Percentiles rank a stretch among this genome's conserved stretches.
Conservation (phyloP, 2,113 vertebrate species). For the Pterocles gutturalis region DNA sequence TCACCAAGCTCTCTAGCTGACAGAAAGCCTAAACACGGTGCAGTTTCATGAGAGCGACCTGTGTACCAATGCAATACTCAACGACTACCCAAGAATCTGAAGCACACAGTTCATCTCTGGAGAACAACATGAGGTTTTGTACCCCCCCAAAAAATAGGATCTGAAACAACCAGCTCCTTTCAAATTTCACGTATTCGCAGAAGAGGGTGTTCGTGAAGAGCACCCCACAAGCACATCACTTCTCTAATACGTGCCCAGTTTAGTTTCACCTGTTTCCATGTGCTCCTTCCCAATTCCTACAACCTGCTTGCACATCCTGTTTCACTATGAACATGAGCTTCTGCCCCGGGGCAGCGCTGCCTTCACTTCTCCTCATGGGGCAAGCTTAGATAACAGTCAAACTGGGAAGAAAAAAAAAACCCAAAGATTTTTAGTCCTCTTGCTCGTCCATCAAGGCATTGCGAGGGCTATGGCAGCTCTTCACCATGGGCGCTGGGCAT, state of each 20-base stretch:
- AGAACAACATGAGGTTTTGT: not conserved
- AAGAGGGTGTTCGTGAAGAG: conserved; percentile 2
- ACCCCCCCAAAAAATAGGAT: not conserved
- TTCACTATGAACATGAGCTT: conserved; percentile 70
- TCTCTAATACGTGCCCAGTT: conserved; percentile 36
- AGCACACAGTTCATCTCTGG: not conserved
- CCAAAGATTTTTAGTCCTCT: not conserved
- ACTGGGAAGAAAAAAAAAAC: not conserved
- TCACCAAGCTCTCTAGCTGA: not conserved
- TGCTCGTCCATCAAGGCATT: not conserved
- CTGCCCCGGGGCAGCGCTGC: not conserved
- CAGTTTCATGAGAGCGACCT: conserved; percentile 10
- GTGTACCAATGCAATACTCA: not conserved
- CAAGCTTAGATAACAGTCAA: not conserved
- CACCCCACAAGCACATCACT: conserved; percentile 39
- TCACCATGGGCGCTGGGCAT: not conserved
- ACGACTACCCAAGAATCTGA: not conserved
- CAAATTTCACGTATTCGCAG: conserved; percentile 31
- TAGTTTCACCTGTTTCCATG: conserved; percentile 52
- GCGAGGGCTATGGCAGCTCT: not conserved
- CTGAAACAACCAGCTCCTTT: conserved; percentile 54
- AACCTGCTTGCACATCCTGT: conserved; percentile 72
- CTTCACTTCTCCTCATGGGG: conserved; percentile 59
- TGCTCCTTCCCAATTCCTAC: conserved; percentile 62
- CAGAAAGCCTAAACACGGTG: not conserved